Conservation (phyloP, 2,888 invertebrate genomes). For the Dasypolia templi region DNA sequence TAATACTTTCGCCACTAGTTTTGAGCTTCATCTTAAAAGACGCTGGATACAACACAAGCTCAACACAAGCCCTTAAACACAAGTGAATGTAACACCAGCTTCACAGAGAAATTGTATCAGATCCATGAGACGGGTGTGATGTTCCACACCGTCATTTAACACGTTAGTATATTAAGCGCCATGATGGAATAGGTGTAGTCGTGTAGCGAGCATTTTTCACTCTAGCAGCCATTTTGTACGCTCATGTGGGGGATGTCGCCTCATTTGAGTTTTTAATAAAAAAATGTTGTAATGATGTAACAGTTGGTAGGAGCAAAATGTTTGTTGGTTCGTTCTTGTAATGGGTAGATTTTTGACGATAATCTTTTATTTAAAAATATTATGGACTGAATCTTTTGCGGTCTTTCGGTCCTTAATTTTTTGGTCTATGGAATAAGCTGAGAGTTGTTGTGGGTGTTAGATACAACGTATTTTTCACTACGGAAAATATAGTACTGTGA, state of each 20-base stretch:
- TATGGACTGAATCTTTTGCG: too few relatives aligned
- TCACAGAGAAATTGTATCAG: conserved; percentile 27
- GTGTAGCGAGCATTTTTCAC: conserved; percentile 41
- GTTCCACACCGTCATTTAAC: conserved; percentile 38
- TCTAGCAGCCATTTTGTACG: conserved; percentile 29
- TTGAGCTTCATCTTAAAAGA: background rate
- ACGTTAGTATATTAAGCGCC: conserved; percentile 36
- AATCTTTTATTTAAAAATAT: too few relatives aligned
- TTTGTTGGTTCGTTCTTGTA: too few relatives aligned
- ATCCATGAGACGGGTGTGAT: conserved; percentile 45
- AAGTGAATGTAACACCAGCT: conserved; percentile 22
- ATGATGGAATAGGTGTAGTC: conserved; percentile 28
- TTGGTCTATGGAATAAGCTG: too few relatives aligned
- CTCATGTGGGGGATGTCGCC: background rate
- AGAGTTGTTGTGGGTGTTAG: too few relatives aligned
- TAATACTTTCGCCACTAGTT: background rate
- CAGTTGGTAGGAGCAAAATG: too few relatives aligned
- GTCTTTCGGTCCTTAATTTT: too few relatives aligned
- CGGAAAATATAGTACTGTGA: too few relatives aligned
- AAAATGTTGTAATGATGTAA: too few relatives aligned
- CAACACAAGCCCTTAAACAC: background rate
- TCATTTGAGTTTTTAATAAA: conserved; percentile 3
- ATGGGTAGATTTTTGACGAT: too few relatives aligned
- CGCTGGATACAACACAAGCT: too few relatives aligned
- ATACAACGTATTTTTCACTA: too few relatives aligned